Evolutionary conservation across 2,888 invertebrate species (phyloP).

Genomic region (Noctua janthe): DNA sequence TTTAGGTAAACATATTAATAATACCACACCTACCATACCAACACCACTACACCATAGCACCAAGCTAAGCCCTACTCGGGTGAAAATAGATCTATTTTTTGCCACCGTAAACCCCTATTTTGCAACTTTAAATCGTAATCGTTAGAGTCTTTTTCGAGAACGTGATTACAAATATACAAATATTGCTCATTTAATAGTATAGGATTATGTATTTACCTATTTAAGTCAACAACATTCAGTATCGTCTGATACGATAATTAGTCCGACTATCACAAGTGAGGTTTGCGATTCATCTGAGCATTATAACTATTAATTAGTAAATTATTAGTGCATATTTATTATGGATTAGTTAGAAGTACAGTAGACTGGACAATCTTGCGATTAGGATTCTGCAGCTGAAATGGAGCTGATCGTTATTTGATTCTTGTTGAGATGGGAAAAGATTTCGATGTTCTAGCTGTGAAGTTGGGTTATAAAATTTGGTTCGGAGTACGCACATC

Average conservation of each 20-base stretch:
- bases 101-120: not conserved
- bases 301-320: constrained; percentile 21
- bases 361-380: constrained; percentile 7
- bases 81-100: not conserved
- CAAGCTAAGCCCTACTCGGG: not conserved
- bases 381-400: not conserved
- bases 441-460: not conserved
- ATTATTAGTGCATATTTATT: constrained; percentile 30
- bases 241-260: constrained; percentile 14
- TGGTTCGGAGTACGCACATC: too few relatives aligned
- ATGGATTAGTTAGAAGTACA: constrained; percentile 14
- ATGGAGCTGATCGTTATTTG: not conserved
- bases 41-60: too few relatives aligned
- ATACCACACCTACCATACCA: too few relatives aligned
- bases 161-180: not conserved
- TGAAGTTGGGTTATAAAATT: not conserved
- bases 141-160: not conserved
- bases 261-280: constrained; percentile 12
- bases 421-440: not conserved
- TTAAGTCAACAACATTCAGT: constrained; percentile 13
- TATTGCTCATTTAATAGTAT: not conserved
- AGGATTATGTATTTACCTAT: not conserved
- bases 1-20: too few relatives aligned
- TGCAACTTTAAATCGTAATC: not conserved
- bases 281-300: constrained; percentile 26